Conservation (phyloP, 2,888 invertebrate species). For the Chromoteleia sp. region DNA sequence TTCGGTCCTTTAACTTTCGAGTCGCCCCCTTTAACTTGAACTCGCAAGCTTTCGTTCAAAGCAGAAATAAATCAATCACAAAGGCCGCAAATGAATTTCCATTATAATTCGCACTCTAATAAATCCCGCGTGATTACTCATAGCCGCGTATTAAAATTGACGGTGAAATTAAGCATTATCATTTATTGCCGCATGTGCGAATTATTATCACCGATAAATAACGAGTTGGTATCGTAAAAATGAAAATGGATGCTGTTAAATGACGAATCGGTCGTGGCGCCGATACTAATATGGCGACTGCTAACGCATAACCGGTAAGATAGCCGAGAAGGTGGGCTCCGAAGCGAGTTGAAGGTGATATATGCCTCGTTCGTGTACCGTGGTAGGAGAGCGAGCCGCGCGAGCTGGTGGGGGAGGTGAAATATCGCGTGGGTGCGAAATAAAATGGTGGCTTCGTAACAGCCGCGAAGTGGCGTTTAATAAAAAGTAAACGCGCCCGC, state of each 20-base stretch:
- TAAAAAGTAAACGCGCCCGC: conserved; percentile 70
- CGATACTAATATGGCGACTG: conserved; percentile 80
- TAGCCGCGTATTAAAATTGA: conserved; percentile 52
- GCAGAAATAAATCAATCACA: conserved; percentile 46
- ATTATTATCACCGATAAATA: conserved; percentile 64
- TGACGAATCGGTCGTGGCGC: conserved; percentile 66
- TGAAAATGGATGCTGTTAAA: conserved; percentile 63
- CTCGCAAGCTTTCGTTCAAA: background rate
- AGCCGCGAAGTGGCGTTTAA: conserved; percentile 71
- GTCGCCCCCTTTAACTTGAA: too few species aligned
- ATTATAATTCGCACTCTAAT: conserved; percentile 52
- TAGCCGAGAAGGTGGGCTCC: conserved; percentile 73
- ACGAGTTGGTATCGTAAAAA: conserved; percentile 57
- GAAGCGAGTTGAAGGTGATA: conserved; percentile 80
- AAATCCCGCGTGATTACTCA: conserved; percentile 55
- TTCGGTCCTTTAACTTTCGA: too few species aligned
- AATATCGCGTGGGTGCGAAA: conserved; percentile 82
- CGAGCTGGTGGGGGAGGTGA: conserved; percentile 71
- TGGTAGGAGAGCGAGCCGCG: conserved; percentile 73
- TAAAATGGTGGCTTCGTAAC: conserved; percentile 80
- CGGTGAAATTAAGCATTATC: conserved; percentile 63
- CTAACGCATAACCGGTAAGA: conserved; percentile 69
- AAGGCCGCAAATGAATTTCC: conserved; percentile 57
- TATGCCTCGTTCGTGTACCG: conserved; percentile 77
- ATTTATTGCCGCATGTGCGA: conserved; percentile 56